phyloP scores from a whole-genome alignment of 1,140 invertebrate species.

The Calycopis cecrops region DNA sequence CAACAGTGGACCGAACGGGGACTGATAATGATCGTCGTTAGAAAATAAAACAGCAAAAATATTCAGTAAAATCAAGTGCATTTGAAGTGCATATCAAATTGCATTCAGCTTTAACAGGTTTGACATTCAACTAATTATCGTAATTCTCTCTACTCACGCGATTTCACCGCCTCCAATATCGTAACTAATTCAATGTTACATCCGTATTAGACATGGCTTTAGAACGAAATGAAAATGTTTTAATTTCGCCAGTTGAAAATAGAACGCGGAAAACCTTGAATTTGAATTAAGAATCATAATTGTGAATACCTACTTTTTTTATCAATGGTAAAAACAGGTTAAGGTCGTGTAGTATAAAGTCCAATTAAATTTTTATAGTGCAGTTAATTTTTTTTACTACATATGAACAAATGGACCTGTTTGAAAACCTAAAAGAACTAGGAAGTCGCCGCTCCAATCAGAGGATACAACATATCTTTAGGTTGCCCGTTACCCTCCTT shows the following conservation, averaged over 20 bases:
- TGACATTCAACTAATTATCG: background rate
- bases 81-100: constrained; percentile 5
- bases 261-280: background rate
- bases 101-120: constrained; percentile 1
- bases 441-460: too few species aligned
- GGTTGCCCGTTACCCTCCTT: too few species aligned
- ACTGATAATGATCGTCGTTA: too few species aligned
- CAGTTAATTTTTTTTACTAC: too few species aligned
- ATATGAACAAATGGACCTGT: too few species aligned
- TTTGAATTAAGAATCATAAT: background rate
- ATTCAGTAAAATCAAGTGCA: too few species aligned
- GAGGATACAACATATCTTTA: too few species aligned
- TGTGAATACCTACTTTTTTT: background rate
- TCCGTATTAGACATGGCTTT: constrained; percentile 4
- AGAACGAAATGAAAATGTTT: background rate
- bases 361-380: too few species aligned
- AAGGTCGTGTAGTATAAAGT: background rate
- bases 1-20: too few species aligned
- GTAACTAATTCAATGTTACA: constrained; percentile 15
- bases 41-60: too few species aligned
- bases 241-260: constrained; percentile 1
- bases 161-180: constrained; percentile 7
- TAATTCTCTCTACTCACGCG: background rate
- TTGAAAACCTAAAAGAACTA: too few species aligned
- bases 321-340: too few species aligned